Conservation (phyloP, 2,797 vertebrate species). For the Eospalax fontanierii region DNA sequence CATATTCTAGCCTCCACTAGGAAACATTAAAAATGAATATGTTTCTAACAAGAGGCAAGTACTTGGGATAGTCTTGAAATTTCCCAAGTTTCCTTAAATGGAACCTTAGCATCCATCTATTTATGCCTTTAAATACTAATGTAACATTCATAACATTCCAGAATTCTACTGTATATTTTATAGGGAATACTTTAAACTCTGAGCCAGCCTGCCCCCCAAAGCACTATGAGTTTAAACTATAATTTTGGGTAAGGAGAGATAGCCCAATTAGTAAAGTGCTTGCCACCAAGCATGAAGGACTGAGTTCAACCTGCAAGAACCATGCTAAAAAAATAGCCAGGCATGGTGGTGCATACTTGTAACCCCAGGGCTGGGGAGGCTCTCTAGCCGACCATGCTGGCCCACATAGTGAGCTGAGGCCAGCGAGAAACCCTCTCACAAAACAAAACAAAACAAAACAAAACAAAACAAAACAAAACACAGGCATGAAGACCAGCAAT, state of each 20-base stretch:
- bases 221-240: not conserved
- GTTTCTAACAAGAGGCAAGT: constrained; percentile 23
- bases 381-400: not conserved
- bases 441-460: not conserved
- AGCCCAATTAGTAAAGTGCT: not conserved
- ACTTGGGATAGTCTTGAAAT: not conserved
- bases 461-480: not conserved
- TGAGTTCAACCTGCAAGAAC: no score
- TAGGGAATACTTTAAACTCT: not conserved
- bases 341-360: no score
- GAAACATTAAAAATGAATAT: constrained; percentile 1
- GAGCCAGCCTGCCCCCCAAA: not conserved
- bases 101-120: constrained; percentile 4
- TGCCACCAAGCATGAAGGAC: not conserved
- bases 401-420: not conserved
- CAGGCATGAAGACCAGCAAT: not conserved
- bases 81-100: constrained; percentile 33
- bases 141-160: not conserved
- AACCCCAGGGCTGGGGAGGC: not conserved
- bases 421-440: no score
- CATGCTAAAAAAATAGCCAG: not conserved
- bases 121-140: constrained; percentile 24
- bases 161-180: not conserved
- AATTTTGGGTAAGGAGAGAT: not conserved
- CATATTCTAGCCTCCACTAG: not conserved